Conservation (phyloP, 2,113 vertebrate genomes). For the Stigmatopora argus region DNA sequence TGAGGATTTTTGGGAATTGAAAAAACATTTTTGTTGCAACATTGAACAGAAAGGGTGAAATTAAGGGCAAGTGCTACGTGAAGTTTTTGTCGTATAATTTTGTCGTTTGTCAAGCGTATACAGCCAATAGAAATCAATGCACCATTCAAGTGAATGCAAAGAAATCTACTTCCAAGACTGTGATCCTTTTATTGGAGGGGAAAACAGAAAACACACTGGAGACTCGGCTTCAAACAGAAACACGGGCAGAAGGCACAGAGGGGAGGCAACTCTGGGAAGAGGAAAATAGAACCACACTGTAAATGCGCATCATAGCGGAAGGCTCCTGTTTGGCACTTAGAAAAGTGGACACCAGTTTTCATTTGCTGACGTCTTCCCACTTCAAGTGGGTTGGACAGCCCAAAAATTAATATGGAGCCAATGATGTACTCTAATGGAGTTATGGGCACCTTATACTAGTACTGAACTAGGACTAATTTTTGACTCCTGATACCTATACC, state of each 20-base stretch:
- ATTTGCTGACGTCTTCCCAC: background rate
- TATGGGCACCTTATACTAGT: no score
- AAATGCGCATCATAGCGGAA: constrained; percentile 33
- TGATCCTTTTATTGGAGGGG: constrained; percentile 51
- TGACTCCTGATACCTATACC: no score
- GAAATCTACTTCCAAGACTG: constrained; percentile 57
- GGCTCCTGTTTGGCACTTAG: constrained; percentile 18
- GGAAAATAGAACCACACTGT: constrained; percentile 42
- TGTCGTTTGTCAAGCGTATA: background rate
- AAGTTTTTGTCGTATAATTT: background rate
- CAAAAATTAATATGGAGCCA: no score
- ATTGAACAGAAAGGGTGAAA: no score
- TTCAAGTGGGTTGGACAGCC: no score
- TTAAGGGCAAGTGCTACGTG: no score
- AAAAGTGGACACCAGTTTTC: constrained; percentile 21
- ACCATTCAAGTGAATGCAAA: constrained; percentile 59
- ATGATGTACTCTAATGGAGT: no score
- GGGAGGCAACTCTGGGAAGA: constrained; percentile 26
- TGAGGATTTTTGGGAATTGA: no score
- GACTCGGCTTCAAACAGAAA: constrained; percentile 45
- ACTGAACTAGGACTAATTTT: no score
- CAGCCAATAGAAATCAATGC: constrained; percentile 47
- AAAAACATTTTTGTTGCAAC: no score
- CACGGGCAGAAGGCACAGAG: constrained; percentile 38
- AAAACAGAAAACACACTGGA: constrained; percentile 36